phyloP scores from a whole-genome alignment of 2,888 invertebrate species.

The Hartigia nigra region DNA sequence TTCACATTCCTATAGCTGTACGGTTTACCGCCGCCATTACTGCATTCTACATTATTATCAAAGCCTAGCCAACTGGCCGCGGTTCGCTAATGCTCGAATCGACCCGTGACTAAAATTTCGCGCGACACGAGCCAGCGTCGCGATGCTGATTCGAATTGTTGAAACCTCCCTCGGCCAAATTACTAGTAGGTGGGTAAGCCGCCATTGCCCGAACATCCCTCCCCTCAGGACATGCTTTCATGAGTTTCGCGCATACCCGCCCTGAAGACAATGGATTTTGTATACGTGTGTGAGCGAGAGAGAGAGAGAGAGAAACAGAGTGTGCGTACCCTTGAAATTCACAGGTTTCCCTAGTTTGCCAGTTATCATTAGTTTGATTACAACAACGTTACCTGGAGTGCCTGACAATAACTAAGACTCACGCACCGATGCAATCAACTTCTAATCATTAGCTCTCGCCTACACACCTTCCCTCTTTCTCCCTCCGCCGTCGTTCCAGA shows the following conservation, averaged over 20 bases:
- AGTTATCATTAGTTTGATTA: not conserved
- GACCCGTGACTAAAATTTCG: not conserved
- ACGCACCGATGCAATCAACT: not conserved
- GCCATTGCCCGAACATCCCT: not conserved
- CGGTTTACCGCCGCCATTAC: not conserved
- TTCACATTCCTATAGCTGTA: not conserved
- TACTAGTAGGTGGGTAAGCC: not conserved
- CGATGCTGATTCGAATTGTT: not conserved
- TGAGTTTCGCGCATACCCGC: not conserved
- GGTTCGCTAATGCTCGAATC: not conserved
- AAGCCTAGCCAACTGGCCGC: not conserved
- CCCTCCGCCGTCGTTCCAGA: not conserved
- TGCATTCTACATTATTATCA: not conserved
- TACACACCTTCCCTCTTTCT: not conserved
- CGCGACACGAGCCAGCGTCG: not conserved
- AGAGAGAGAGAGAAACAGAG: not conserved
- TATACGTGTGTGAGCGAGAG: not conserved
- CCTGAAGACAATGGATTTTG: not conserved
- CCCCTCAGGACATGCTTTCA: not conserved
- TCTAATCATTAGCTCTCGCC: constrained; percentile 1
- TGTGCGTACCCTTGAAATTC: not conserved
- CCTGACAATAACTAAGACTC: not conserved
- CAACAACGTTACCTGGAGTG: not conserved
- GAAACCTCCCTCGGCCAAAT: not conserved
- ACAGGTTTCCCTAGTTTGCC: not conserved